phyloP scores from a whole-genome alignment of 64 coral and sea anemone species.

The Actinia equina region DNA sequence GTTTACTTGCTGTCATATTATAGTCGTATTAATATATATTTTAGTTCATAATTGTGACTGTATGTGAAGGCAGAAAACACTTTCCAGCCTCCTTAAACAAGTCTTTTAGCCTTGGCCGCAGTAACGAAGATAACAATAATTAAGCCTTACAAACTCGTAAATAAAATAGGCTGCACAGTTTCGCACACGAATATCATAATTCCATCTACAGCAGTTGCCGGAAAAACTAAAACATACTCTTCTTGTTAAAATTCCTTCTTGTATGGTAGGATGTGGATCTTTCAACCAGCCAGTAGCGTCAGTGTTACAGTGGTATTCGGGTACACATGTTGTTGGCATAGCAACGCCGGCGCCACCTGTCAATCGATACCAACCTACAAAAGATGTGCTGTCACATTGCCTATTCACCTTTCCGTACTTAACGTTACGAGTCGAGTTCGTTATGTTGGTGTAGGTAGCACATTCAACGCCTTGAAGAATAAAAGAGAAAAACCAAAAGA shows the following conservation, averaged over 20 bases:
- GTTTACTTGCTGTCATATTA: too few species aligned
- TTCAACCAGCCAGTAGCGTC: conserved; percentile 9
- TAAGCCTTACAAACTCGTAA: neutral
- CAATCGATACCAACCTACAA: neutral
- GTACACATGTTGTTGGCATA: conserved; percentile 4
- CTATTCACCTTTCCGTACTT: neutral
- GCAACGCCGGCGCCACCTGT: neutral
- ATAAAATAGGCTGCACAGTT: neutral
- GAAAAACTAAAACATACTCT: neutral
- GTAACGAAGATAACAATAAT: neutral
- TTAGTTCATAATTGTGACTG: too few species aligned
- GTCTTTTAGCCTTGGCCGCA: neutral
- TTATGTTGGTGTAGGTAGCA: conserved; percentile 9
- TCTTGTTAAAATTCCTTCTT: neutral
- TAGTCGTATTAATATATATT: too few species aligned
- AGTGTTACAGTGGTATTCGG: neutral
- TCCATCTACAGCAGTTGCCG: neutral
- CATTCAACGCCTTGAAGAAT: neutral
- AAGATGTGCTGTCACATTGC: neutral
- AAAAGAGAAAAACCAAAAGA: neutral
- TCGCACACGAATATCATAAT: neutral
- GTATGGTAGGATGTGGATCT: neutral
- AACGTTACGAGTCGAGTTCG: neutral
- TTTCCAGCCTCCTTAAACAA: neutral
- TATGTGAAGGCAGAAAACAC: too few species aligned